Conservation (phyloP, 92 coral and sea anemone species). For the Scolanthus callimorphus region DNA sequence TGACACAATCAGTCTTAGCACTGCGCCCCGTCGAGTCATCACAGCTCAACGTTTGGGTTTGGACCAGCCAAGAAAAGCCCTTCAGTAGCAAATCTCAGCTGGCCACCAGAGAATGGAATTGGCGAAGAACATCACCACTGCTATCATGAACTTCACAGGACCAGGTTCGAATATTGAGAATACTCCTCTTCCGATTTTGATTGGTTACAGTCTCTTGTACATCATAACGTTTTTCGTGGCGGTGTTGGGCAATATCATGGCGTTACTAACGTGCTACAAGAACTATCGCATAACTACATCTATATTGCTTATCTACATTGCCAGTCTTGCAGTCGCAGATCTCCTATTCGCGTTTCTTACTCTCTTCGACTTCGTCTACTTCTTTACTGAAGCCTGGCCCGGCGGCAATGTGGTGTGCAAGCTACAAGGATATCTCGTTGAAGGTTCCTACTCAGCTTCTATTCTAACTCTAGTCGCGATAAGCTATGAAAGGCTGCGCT, state of each 20-base stretch:
- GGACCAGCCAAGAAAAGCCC: too few relatives aligned
- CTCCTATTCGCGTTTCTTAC: constrained; percentile 63
- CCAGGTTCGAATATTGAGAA: constrained; percentile 14
- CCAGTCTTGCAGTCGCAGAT: constrained; percentile 81
- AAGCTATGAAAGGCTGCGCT: constrained; percentile 74
- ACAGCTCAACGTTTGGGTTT: too few relatives aligned
- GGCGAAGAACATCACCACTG: background rate
- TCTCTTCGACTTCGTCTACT: constrained; percentile 55
- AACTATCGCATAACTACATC: constrained; percentile 68
- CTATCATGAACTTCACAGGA: background rate
- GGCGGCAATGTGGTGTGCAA: constrained; percentile 76
- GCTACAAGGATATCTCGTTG: constrained; percentile 74
- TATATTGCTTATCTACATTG: constrained; percentile 73
- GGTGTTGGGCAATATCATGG: constrained; percentile 73
- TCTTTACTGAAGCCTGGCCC: constrained; percentile 55
- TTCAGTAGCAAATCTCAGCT: too few relatives aligned
- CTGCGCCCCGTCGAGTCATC: too few relatives aligned
- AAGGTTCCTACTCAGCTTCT: constrained; percentile 72
- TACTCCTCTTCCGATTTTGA: constrained; percentile 28
- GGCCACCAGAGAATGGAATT: background rate
- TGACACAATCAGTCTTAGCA: too few relatives aligned
- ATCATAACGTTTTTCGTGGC: constrained; percentile 52
- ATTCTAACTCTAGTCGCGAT: constrained; percentile 80
- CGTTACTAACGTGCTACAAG: constrained; percentile 73
- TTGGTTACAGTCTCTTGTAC: constrained; percentile 47